Base-by-base conservation (phyloP, 2,888 invertebrate genomes). In the Caenorhabditis sulstoni region DNA sequence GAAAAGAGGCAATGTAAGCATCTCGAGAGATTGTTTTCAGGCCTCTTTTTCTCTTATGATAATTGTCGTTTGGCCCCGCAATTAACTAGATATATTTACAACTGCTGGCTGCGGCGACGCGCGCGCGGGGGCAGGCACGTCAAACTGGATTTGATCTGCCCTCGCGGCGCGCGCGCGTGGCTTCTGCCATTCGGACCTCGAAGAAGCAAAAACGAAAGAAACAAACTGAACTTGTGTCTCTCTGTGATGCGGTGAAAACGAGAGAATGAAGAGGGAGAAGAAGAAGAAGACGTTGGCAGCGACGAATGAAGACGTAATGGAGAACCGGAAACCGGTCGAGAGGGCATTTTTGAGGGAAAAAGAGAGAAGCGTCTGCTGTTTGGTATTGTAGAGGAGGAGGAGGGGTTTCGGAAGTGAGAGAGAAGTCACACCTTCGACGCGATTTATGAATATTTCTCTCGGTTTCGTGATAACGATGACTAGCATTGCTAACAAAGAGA, bases 81-180 rank as follows among this genome's bases (percentile, higher is more conserved):
- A 70, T 70, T 70, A 53, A 70, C 68, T 70, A 70, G 59, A 70
- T 70, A 57, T 61, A 70, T 70, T 70, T 70, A 70, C 68, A 70
- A 61, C 61, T n/a, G 14, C 67, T 12, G n/a, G 7, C 29, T 23
- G 7, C 23, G 3, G 47, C 49, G 12, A 29, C 3, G 29, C 29
- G 29, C 29, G 29, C 29, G 29, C 29, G 29, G 4, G 29, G 4
- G 29, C n/a, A n/a, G n/a, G n/a, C n/a, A 29, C 29, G 7, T 49
- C 44, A 70, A 70, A 70, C 68, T 53, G 39, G 68, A 57, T 57
- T n/a, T 29, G 29, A 29, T 12, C 23, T 23, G 1, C 23, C 22
- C 23, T n/a, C 50, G 22, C 22, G 2, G 11, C 11, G 9, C n/a
- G 47, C 18, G 9, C 18, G 18, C 47, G 9, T 20, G 47, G 16